Percentiles rank a stretch among this genome's conserved stretches.
phyloP scores from a whole-genome alignment of 2,888 invertebrate genomes.

The Ophion ellenae region DNA sequence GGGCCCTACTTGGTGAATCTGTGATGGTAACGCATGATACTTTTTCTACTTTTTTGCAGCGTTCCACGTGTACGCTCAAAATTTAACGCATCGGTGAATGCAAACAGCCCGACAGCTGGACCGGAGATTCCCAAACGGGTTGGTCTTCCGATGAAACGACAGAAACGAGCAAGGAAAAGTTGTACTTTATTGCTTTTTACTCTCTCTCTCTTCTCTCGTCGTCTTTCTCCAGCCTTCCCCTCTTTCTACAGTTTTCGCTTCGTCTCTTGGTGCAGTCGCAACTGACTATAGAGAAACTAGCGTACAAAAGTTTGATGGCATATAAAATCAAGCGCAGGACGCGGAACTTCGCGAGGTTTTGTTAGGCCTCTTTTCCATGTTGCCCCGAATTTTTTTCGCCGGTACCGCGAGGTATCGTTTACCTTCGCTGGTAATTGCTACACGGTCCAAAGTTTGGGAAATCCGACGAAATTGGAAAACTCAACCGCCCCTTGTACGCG shows the following conservation, averaged over 20 bases:
- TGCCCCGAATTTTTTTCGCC: background rate
- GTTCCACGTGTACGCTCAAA: background rate
- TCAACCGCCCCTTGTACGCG: background rate
- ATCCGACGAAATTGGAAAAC: constrained; percentile 9
- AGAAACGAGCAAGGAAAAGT: constrained; percentile 10
- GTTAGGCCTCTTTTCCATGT: constrained; percentile 21
- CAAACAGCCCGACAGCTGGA: background rate
- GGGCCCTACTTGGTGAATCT: too few species aligned
- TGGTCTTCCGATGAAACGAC: constrained; percentile 17
- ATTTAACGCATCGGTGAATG: background rate
- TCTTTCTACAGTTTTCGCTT: background rate
- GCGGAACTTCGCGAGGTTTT: constrained; percentile 17
- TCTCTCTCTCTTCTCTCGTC: background rate
- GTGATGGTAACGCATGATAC: too few species aligned
- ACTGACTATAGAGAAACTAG: constrained; percentile 23
- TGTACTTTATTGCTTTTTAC: constrained; percentile 40
- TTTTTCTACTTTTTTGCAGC: background rate
- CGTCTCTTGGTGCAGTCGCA: background rate
- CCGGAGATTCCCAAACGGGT: constrained; percentile 13
- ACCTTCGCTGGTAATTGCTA: constrained; percentile 4
- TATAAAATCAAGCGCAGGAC: constrained; percentile 34
- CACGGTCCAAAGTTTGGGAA: background rate
- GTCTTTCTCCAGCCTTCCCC: background rate
- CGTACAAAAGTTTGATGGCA: constrained; percentile 44
- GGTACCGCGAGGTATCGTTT: background rate